These are phyloP conservation scores for Papilio polyxenes DNA, from an alignment of 1,140 invertebrate species.

Conservation along the genomic window DNA sequence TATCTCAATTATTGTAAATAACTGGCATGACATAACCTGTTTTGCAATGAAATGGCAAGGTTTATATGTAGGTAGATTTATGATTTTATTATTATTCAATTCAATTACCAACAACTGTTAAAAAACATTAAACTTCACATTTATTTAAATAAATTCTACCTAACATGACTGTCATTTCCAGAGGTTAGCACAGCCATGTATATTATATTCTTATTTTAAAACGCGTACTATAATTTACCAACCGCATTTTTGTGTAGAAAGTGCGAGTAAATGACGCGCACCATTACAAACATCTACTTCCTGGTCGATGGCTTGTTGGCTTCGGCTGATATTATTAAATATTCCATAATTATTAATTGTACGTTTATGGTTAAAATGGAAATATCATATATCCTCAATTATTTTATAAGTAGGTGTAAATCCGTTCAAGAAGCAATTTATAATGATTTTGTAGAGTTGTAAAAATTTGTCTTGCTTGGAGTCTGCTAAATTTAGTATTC, in stretches of 20 bases:
- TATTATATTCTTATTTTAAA: constrained; percentile 24
- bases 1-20: not conserved
- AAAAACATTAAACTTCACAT: not conserved
- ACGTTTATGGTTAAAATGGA: not conserved
- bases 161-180: not conserved
- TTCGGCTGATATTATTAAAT: not conserved
- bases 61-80: not conserved
- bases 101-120: not conserved
- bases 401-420: not conserved
- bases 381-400: not conserved
- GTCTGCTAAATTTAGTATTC: not conserved
- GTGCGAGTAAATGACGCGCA: constrained; percentile 60
- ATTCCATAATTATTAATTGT: not conserved
- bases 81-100: not conserved
- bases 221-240: constrained; percentile 50
- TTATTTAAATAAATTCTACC: not conserved
- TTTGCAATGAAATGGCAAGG: not conserved
- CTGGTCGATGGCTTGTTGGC: constrained; percentile 23
- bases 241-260: constrained; percentile 72
- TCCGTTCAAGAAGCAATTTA: not conserved
- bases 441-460: not conserved
- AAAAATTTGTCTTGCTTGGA: not conserved
- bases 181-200: not conserved
- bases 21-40: too few relatives aligned
- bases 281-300: constrained; percentile 48